Conservation (phyloP, 2,888 invertebrate genomes). For the Ectemnius lituratus region DNA sequence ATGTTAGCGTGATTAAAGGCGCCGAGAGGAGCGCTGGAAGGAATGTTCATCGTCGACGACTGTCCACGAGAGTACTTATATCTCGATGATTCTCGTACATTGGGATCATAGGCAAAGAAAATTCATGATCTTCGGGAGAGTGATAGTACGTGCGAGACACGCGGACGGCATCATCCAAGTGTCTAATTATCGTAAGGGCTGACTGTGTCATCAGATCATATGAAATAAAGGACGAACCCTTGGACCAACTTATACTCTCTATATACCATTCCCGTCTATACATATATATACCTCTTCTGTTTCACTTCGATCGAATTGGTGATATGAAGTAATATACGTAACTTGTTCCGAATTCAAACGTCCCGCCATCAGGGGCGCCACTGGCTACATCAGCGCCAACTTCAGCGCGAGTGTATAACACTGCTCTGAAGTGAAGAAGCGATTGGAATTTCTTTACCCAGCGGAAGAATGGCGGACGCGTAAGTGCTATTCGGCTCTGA, state of each 20-base stretch:
- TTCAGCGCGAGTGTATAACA: conserved; percentile 13
- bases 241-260: conserved; percentile 56
- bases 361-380: conserved; percentile 2
- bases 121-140: conserved; percentile 8
- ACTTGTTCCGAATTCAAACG: too few relatives aligned
- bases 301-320: too few relatives aligned
- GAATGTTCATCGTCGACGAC: conserved; percentile 41
- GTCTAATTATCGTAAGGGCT: conserved; percentile 15
- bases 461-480: conserved; percentile 70
- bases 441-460: conserved; percentile 53
- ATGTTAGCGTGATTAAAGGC: conserved; percentile 35
- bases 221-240: conserved; percentile 54
- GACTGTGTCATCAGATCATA: conserved; percentile 37
- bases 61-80: conserved; percentile 22
- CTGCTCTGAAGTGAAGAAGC: conserved; percentile 21
- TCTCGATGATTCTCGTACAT: conserved; percentile 15
- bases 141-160: conserved; percentile 9
- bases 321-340: too few relatives aligned
- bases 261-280: conserved; percentile 48
- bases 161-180: conserved; percentile 8
- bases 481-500: conserved; percentile 62
- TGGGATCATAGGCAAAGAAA: too few relatives aligned
- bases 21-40: conserved; percentile 25
- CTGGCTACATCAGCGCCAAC: neutral
- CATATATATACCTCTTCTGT: neutral